phyloP scores from a whole-genome alignment of 2,797 vertebrate genomes.

The Sciurus carolinensis region DNA sequence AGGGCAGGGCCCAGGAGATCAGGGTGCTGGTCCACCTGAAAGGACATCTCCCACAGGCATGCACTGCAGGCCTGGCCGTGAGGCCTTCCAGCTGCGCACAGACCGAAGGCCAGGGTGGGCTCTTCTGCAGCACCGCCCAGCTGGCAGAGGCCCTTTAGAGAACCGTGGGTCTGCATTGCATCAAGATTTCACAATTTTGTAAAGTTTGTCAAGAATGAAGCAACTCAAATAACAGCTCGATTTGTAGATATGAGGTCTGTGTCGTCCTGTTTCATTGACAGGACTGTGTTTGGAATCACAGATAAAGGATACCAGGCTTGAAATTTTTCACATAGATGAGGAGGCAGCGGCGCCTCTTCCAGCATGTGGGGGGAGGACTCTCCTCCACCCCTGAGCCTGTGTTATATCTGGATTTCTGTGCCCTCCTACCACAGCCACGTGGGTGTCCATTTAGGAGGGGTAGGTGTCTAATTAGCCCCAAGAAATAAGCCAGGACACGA shows the following conservation, averaged over 20 bases:
- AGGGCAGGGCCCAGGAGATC: too few relatives aligned
- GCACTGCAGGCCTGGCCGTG: rapidly evolving
- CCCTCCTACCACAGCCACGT: background rate
- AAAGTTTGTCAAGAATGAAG: slow-evolving; percentile 38
- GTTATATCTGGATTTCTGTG: background rate
- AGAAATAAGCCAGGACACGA: background rate
- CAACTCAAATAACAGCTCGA: background rate
- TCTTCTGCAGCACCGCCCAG: rapidly evolving
- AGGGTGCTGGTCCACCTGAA: background rate
- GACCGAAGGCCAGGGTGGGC: rapidly evolving
- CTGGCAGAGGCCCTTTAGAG: background rate
- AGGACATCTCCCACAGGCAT: background rate
- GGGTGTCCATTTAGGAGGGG: background rate
- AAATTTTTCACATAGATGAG: background rate
- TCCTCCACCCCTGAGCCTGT: background rate
- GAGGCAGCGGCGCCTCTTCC: background rate
- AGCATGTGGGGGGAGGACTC: background rate
- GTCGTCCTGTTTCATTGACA: background rate
- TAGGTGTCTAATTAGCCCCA: background rate
- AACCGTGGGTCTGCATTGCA: background rate
- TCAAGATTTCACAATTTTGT: slow-evolving; percentile 27
- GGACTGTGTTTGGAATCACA: slow-evolving; percentile 16
- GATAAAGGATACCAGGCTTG: background rate
- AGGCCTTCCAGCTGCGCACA: background rate
- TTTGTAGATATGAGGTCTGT: background rate